phyloP scores from a whole-genome alignment of 2,888 invertebrate species.

The Trichogramma dendrolimi region DNA sequence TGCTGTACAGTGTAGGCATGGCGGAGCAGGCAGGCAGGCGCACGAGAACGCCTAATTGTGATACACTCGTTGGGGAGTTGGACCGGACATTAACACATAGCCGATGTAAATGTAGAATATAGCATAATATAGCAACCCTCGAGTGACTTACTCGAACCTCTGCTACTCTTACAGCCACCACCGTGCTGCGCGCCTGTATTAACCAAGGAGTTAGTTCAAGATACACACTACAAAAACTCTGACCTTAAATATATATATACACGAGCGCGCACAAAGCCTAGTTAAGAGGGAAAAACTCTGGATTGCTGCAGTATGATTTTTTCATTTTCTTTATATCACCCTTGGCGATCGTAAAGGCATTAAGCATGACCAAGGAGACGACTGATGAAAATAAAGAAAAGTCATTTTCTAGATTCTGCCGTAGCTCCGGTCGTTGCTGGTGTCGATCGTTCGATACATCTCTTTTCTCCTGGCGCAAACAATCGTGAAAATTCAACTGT shows the following conservation, averaged over 20 bases:
- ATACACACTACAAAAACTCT: background rate
- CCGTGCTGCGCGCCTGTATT: no score
- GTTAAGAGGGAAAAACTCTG: background rate
- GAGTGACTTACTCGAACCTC: no score
- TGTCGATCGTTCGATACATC: no score
- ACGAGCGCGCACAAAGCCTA: background rate
- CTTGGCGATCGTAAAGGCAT: slow-evolving; percentile 81
- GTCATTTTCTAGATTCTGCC: no score
- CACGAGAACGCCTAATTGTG: slow-evolving; percentile 47
- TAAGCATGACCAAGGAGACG: slow-evolving; percentile 74
- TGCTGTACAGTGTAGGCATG: no score
- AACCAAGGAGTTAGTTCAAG: no score
- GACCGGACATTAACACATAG: slow-evolving; percentile 22
- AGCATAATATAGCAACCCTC: no score
- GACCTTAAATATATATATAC: background rate
- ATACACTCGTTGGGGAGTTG: slow-evolving; percentile 49
- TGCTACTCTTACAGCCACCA: no score
- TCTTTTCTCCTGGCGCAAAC: slow-evolving; percentile 39
- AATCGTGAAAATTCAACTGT: slow-evolving; percentile 7
- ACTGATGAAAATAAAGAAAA: slow-evolving; percentile 11
- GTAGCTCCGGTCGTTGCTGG: no score
- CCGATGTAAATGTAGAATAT: background rate
- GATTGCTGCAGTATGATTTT: slow-evolving; percentile 57
- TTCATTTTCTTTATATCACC: slow-evolving; percentile 88
- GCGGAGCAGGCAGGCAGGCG: slow-evolving; percentile 12